Conservation (phyloP, 2,797 vertebrate species). For the Valencia hispanica region DNA sequence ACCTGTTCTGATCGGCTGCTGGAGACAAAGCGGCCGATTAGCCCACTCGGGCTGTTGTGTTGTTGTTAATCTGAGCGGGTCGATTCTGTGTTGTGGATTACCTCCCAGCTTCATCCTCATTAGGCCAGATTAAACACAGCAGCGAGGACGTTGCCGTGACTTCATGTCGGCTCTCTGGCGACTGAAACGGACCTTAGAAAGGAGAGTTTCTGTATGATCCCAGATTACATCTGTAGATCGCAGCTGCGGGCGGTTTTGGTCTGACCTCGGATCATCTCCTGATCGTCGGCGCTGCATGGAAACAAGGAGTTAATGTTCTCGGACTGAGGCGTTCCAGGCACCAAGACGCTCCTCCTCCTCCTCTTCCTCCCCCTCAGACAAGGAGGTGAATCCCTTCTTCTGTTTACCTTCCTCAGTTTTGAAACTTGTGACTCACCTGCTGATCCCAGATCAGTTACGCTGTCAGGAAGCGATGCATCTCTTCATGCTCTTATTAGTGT, state of each 20-base stretch:
- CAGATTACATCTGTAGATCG: no score
- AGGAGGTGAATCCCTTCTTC: background rate
- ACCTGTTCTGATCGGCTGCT: background rate
- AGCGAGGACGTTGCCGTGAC: background rate
- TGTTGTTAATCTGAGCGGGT: slow-evolving; percentile 1
- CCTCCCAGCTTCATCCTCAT: slow-evolving; percentile 26
- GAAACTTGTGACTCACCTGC: slow-evolving; percentile 11
- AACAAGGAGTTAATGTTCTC: slow-evolving; percentile 29
- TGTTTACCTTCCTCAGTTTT: slow-evolving; percentile 13
- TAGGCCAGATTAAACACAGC: slow-evolving; percentile 37
- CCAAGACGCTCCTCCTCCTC: background rate
- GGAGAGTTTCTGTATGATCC: background rate
- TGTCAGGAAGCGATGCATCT: slow-evolving; percentile 5
- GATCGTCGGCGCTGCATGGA: slow-evolving; percentile 3
- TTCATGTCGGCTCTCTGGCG: background rate
- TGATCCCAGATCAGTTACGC: background rate
- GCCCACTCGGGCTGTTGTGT: slow-evolving; percentile 13
- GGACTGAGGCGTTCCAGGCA: slow-evolving; percentile 11
- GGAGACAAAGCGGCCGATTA: slow-evolving; percentile 11
- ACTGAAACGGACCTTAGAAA: background rate
- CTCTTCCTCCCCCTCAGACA: background rate
- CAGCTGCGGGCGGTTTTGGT: background rate
- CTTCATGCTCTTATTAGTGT: no score
- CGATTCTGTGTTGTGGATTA: slow-evolving; percentile 41
- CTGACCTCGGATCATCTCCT: background rate